Evolutionary conservation across 2,797 vertebrate genomes (phyloP).

Genomic region (Periparus ater): DNA sequence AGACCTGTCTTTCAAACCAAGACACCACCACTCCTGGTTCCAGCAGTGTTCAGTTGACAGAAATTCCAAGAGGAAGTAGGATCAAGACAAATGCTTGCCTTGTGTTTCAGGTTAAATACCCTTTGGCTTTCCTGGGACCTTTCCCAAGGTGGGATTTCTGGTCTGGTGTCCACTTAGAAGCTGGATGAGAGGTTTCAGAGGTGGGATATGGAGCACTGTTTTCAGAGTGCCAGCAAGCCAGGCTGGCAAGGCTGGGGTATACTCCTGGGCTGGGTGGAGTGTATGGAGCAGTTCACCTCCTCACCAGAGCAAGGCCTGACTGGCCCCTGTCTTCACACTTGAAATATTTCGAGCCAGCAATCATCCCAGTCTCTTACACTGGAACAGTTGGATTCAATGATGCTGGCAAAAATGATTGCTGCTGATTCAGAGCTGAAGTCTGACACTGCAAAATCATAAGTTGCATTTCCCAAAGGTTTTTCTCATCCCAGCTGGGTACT

Average conservation of each 20-base stretch:
- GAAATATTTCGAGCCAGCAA: background rate
- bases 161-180: background rate
- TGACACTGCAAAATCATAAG: background rate
- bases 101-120: background rate
- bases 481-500: background rate
- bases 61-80: background rate
- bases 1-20: no score
- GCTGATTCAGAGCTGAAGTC: background rate
- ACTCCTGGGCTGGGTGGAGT: no score
- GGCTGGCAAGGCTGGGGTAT: fast-evolving
- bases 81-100: background rate
- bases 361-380: background rate
- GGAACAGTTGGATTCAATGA: background rate
- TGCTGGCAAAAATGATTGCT: background rate
- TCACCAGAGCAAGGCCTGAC: background rate
- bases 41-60: background rate
- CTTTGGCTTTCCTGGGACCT: background rate
- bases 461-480: background rate
- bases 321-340: background rate
- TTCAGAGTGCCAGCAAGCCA: background rate
- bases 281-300: fast-evolving
- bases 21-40: background rate
- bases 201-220: no score
- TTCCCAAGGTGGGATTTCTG: background rate
- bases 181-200: background rate